Evolutionary conservation across 2,113 vertebrate species (phyloP), one percentile per base, ranked within the genome.

Genomic region (Petroica traversi): DNA sequence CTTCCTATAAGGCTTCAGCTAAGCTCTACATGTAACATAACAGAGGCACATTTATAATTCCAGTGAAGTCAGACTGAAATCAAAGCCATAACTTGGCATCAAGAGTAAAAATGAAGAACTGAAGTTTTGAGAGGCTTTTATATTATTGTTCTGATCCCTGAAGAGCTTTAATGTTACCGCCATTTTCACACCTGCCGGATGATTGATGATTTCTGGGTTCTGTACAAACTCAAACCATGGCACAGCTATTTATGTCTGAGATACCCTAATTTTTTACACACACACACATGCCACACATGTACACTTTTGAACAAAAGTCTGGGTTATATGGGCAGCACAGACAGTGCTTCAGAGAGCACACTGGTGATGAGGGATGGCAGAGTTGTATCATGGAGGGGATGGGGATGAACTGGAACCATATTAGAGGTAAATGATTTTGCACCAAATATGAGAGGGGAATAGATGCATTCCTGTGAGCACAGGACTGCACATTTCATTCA

Each of bases 271-370:
- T 31, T 49, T 84, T 91, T 46, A 68, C 5, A 46, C 12, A 40
- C 5, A 29, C 3, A 72, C 3, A 59, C 7, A 23, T 3, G 1
- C 33, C 62, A 48, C 43, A 46, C 29, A 43, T n/a, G 3, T 22
- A 31, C 28, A 12, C 25, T 85, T 74, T 66, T 45, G 34, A 66
- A 29, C 12, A 73, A 6, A 69, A 23, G 6, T 69, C 40, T 76
- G 25, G 6, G 45, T 59, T 54, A 19, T 3, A 71, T 2, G 1
- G 14, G 13, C 67, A 68, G 9, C 3, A 1, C 1, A 31, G 23
- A 71, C 33, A 59, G 33, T 10, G 12, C 20, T 58, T 67, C 52
- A 75, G 24, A 67, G 43, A 71, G 19, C 15, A 40, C 23, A 45
- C 36, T 8, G 4, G 24, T 14, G 5, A 89, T 28, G 14, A 64